A percentile compares a stretch with the other conserved stretches of the same genome.
phyloP scores from a whole-genome alignment of 2,888 invertebrate genomes.

The Cheilosia variabilis region DNA sequence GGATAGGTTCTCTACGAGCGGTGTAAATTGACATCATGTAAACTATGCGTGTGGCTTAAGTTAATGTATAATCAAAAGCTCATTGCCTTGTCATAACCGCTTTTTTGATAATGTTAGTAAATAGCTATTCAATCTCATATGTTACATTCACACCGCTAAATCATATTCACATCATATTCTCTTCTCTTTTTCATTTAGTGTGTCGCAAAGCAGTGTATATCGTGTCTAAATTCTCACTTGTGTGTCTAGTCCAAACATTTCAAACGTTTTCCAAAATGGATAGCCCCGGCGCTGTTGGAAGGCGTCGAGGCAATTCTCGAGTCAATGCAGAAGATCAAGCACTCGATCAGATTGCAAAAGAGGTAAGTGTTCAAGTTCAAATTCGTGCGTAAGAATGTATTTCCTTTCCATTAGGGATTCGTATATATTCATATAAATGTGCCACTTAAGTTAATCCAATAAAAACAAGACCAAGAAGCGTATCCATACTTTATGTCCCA shows the following conservation, averaged over 20 bases:
- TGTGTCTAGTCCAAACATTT: constrained; percentile 72
- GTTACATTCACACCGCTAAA: constrained; percentile 38
- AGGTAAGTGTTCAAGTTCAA: constrained; percentile 87
- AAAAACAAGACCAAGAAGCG: constrained; percentile 25
- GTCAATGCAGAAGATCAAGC: constrained; percentile 98
- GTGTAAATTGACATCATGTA: no score
- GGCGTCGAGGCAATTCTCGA: constrained; percentile 92
- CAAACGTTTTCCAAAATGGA: constrained; percentile 80
- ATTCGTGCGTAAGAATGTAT: constrained; percentile 24
- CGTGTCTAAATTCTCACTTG: constrained; percentile 66
- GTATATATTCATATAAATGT: constrained; percentile 36
- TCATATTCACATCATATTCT: constrained; percentile 65
- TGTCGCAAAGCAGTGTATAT: constrained; percentile 67
- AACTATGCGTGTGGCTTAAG: not conserved
- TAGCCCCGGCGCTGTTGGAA: constrained; percentile 84
- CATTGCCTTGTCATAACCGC: constrained; percentile 19
- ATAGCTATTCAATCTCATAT: not conserved
- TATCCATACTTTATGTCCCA: constrained; percentile 50
- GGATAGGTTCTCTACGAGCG: no score
- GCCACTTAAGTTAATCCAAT: constrained; percentile 64
- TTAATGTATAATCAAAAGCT: not conserved
- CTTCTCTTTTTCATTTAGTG: constrained; percentile 67
- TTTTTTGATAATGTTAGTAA: constrained; percentile 5
- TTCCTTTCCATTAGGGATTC: constrained; percentile 48
- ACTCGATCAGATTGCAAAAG: constrained; percentile 97